These are phyloP conservation scores for Drosophila mulleri DNA, from an alignment of 2,888 invertebrate genomes.

Conservation along the genomic window DNA sequence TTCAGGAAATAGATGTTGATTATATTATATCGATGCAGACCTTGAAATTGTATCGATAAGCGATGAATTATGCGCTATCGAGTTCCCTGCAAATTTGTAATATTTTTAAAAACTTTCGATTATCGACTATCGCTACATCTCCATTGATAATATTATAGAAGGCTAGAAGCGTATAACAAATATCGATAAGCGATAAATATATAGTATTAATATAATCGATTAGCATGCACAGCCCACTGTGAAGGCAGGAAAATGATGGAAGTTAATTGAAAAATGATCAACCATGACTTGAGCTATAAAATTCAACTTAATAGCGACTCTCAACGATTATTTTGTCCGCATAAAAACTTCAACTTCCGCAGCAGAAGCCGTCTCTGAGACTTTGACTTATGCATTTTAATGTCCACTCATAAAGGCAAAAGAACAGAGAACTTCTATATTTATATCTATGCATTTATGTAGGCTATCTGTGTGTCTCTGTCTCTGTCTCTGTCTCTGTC, in stretches of 20 bases:
- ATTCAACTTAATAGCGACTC: conserved; percentile 1
- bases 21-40: too few species aligned
- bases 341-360: not conserved
- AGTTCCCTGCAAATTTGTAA: too few species aligned
- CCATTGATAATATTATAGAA: too few species aligned
- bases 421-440: conserved; percentile 6
- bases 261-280: conserved; percentile 7
- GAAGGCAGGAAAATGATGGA: not conserved
- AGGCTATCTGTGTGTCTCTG: conserved; percentile 11
- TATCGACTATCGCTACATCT: too few species aligned
- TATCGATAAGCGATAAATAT: not conserved
- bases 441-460: conserved; percentile 53
- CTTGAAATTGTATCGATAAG: not conserved
- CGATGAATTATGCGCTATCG: not conserved
- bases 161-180: too few species aligned
- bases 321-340: conserved; percentile 5
- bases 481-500: too few species aligned
- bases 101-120: too few species aligned
- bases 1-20: not conserved
- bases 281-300: not conserved
- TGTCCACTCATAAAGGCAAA: conserved; percentile 36
- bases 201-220: conserved; percentile 1
- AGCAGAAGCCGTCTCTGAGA: not conserved
- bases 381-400: conserved; percentile 50
- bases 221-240: not conserved